phyloP scores from a whole-genome alignment of 2,797 vertebrate genomes.

The Phataginus tetradactyla region DNA sequence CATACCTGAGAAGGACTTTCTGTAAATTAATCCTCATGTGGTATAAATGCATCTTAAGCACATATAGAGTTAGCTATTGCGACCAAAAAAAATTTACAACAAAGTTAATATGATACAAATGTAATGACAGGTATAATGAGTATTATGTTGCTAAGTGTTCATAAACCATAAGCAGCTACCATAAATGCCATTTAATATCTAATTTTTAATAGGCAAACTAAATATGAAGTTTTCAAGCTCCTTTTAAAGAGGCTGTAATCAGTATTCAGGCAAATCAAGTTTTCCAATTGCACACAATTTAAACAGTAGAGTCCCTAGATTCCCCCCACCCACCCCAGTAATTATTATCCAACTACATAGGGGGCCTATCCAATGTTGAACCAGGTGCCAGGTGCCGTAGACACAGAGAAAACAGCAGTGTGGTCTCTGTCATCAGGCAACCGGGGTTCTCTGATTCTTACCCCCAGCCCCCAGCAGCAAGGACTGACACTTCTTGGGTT shows the following conservation, averaged over 20 bases:
- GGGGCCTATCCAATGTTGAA: neutral
- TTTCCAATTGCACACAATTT: constrained; percentile 36
- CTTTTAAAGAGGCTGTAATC: constrained; percentile 47
- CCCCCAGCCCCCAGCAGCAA: neutral
- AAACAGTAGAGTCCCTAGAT: constrained; percentile 53
- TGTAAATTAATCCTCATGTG: neutral
- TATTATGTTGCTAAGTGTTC: constrained; percentile 39
- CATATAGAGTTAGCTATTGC: constrained; percentile 23
- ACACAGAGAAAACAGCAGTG: neutral
- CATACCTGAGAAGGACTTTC: neutral
- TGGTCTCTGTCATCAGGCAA: too few species aligned
- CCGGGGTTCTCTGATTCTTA: neutral
- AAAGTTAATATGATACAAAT: constrained; percentile 62
- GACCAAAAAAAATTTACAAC: constrained; percentile 59
- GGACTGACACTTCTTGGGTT: neutral
- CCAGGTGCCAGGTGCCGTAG: neutral
- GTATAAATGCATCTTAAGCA: constrained; percentile 33
- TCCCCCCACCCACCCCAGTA: neutral
- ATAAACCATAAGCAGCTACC: constrained; percentile 50
- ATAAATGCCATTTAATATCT: constrained; percentile 50
- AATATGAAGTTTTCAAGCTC: constrained; percentile 43
- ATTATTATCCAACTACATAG: neutral
- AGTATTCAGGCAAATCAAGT: constrained; percentile 42
- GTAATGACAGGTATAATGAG: constrained; percentile 52
- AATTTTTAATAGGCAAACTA: constrained; percentile 55